These are phyloP conservation scores for Lasioglossum vierecki DNA, from an alignment of 2,888 invertebrate genomes.

Conservation along the genomic window DNA sequence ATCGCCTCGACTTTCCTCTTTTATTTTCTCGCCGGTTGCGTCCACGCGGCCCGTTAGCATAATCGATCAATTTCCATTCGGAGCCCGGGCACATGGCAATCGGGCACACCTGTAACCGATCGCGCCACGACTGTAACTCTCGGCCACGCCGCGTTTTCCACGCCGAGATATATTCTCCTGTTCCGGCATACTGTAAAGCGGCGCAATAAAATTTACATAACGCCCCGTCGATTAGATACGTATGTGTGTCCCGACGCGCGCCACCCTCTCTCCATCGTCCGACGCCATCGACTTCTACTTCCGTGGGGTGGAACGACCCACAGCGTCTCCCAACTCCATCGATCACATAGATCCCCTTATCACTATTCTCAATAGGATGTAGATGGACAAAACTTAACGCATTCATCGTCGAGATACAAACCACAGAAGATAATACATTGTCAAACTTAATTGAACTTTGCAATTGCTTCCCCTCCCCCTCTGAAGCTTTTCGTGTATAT, in stretches of 20 bases:
- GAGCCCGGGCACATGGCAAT: slow-evolving; percentile 49
- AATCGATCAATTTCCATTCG: slow-evolving; percentile 80
- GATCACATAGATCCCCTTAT: neutral
- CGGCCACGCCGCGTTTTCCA: slow-evolving; percentile 52
- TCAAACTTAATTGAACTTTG: too few relatives aligned
- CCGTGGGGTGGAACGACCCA: slow-evolving; percentile 29
- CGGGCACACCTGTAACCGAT: slow-evolving; percentile 74
- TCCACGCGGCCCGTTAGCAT: slow-evolving; percentile 71
- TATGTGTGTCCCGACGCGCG: slow-evolving; percentile 29
- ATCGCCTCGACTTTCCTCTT: slow-evolving; percentile 35
- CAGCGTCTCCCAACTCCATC: slow-evolving; percentile 46
- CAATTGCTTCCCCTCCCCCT: too few relatives aligned
- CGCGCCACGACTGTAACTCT: slow-evolving; percentile 67
- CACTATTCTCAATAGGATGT: neutral
- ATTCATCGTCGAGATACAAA: too few relatives aligned
- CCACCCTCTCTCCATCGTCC: slow-evolving; percentile 23
- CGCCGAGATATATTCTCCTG: slow-evolving; percentile 73
- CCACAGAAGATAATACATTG: too few relatives aligned
- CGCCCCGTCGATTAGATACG: slow-evolving; percentile 68
- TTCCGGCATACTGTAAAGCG: slow-evolving; percentile 72
- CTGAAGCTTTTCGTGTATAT: too few relatives aligned
- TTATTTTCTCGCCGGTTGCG: slow-evolving; percentile 48
- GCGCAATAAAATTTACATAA: slow-evolving; percentile 75
- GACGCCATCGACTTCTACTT: slow-evolving; percentile 27
- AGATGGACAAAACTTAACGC: too few relatives aligned